These are phyloP conservation scores for Corythaeola cristata DNA, from an alignment of 2,113 vertebrate species.

Conservation along the genomic window DNA sequence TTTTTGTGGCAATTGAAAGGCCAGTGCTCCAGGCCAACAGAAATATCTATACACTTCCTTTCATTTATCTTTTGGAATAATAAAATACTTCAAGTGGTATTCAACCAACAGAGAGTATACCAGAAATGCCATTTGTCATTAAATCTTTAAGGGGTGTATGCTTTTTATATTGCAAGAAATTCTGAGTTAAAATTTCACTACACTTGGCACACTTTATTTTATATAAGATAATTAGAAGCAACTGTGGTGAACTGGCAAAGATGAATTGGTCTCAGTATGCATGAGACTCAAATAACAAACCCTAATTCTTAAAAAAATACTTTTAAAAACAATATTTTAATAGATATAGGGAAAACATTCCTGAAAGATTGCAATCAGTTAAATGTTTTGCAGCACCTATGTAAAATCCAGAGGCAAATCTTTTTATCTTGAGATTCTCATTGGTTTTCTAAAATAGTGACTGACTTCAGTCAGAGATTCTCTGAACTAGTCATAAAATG, in stretches of 20 bases:
- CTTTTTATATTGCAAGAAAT: background rate
- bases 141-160: background rate
- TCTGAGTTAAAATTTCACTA: background rate
- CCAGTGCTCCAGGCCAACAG: background rate
- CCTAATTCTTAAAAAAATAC: background rate
- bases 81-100: background rate
- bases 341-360: background rate
- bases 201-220: background rate
- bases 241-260: background rate
- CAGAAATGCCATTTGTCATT: background rate
- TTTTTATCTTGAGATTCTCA: background rate
- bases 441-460: background rate
- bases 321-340: background rate
- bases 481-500: background rate
- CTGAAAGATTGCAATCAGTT: background rate
- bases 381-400: background rate
- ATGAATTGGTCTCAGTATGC: background rate
- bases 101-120: background rate
- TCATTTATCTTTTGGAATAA: background rate
- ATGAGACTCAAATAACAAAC: background rate
- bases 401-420: background rate
- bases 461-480: background rate
- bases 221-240: background rate
- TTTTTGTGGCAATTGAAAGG: background rate
- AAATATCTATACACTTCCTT: background rate